Evolutionary conservation across 1,140 invertebrate species (phyloP), one percentile per base, ranked within the genome.

Genomic region (Microvelia longipes): DNA sequence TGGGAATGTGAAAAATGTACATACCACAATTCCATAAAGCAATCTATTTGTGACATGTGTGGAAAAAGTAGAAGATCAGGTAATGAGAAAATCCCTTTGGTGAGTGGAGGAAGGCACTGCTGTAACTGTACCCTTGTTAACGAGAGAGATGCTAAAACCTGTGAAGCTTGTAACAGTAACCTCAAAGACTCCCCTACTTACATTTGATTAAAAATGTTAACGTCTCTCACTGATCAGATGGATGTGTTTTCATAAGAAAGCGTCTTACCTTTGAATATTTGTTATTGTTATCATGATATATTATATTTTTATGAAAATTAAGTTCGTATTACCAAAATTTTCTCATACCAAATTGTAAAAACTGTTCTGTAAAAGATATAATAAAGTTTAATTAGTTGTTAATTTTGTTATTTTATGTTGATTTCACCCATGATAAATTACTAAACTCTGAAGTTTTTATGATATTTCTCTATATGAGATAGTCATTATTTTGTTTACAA

Each of bases 111-210:
- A 0, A 83, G 86, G 30, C 86, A 91, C 76, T 92, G 90, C 76
- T 86, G 85, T 1, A 80, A 85, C 29, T 92, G 90, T 77, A 92
- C 90, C n/a, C 78, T 90, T 15, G 87, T 91, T n/a, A 92, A 92
- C 78, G 83, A 85, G 26, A 85, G 86, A 77, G 84, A 85, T 68
- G 85, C 84, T 2, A 81, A 80, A 28, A 77, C 76, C 2, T 91
- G 90, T 76, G 85, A 85, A 69, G 90, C 86, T 26, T 92, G 90
- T 80, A 81, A 81, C 19, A 79, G 81, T 26, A 86, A 84, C 77
- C 81, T 91, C 27, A 83, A 88, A 78, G 85, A 90, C 80, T 91
- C 88, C 69, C 88, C 89, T 50, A 91, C 88, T 68, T 91, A 90
- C 76, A 90, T 90, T 76, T 85, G 66, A 71, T 26, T 69, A 15